Base-by-base conservation (phyloP, 2,888 invertebrate genomes). In the Tiliacea citrago region DNA sequence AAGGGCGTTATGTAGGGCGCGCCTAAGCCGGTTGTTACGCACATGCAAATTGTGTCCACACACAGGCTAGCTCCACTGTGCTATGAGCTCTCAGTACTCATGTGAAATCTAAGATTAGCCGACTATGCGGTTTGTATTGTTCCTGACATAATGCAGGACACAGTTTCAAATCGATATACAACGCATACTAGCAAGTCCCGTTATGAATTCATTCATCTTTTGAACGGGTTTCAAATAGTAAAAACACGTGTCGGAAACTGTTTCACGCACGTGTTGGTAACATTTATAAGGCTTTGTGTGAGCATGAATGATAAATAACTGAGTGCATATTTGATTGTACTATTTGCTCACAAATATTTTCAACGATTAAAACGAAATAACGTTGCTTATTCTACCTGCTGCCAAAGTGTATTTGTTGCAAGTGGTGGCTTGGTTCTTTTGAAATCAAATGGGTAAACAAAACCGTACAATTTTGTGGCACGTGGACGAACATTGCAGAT, bases 1-100 rank as follows among this genome's bases (percentile, higher is more conserved):
- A 89, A 90, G 90, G 90, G 90, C 85, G 86, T 86, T 85, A 90
- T 90, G 88, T 91, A 88, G 91, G 89, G 86, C 90, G 86, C 85
- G 82, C 84, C 82, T 88, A 85, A 85, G 82, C 73, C 70, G 81
- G 18, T 67, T 77, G 72, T 84, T 82, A 82, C 77, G 82, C 85
- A 82, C 85, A 84, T 82, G 82, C 77, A 82, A 82, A 82, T 84
- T 61, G 69, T 81, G n/a, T 80, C 61, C 69, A 76, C 72, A 83
- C 77, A 83, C 62, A 84, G 51, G 58, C 71, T 21, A 74, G 65
- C 67, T 82, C 70, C 60, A 85, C 81, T 85, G 85, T 83, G 70
- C 68, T 73, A 21, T 73, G 68, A 81, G 78, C 73, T 81, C 42
- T 69, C 73, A 83, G 75, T 76, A 77, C 67, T 74, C 68, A 65